phyloP scores from a whole-genome alignment of 2,888 invertebrate genomes.

The Eumacrocentrus americanus region DNA sequence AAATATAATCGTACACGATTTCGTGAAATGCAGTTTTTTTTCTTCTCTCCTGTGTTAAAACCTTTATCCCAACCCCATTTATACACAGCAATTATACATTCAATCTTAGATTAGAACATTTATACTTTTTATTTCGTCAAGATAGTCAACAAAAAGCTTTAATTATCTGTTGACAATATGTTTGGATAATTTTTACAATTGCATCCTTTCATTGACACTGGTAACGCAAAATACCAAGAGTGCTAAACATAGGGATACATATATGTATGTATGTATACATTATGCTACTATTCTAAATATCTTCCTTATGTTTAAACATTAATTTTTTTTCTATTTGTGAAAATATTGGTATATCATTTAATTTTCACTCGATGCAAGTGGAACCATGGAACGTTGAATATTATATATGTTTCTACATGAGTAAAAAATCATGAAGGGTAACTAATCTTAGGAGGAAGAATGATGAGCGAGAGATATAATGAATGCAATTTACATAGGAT shows the following conservation, averaged over 20 bases:
- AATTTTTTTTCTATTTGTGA: too few relatives aligned
- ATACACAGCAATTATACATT: neutral
- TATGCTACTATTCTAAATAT: too few relatives aligned
- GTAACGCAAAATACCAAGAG: neutral
- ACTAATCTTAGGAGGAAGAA: neutral
- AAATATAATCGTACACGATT: constrained; percentile 49
- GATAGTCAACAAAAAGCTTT: neutral
- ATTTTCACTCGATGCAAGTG: neutral
- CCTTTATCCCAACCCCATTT: neutral
- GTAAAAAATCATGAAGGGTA: neutral
- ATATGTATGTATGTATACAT: too few relatives aligned
- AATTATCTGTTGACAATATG: neutral
- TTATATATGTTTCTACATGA: neutral
- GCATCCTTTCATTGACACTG: neutral
- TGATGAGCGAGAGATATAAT: too few relatives aligned
- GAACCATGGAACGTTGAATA: neutral
- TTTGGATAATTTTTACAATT: neutral
- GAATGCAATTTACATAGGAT: too few relatives aligned
- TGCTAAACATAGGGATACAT: neutral
- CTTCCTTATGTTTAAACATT: neutral
- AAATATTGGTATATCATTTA: too few relatives aligned
- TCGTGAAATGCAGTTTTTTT: constrained; percentile 30
- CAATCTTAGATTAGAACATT: neutral
- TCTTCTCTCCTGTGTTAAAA: neutral
- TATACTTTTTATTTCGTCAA: neutral